Evolutionary conservation across 2,113 vertebrate species (phyloP).

Genomic region (Columba janthina): DNA sequence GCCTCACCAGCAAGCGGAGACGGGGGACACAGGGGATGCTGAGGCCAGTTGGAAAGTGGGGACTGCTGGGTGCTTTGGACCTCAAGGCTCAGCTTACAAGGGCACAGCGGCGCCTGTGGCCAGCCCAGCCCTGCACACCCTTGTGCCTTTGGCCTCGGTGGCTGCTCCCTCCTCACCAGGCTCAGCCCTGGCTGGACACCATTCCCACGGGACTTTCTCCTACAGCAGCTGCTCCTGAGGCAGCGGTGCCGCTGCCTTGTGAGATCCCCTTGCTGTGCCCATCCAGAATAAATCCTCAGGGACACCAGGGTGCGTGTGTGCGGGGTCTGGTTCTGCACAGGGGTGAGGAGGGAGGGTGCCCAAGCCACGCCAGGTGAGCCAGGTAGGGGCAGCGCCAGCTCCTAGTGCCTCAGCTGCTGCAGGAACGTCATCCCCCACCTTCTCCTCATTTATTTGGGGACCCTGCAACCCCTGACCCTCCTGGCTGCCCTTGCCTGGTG

Average conservation of each 20-base stretch:
- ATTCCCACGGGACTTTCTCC: neutral
- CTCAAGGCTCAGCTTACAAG: neutral
- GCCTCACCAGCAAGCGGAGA: neutral
- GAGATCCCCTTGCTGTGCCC: neutral
- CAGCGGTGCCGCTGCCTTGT: accelerated
- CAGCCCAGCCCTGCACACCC: neutral
- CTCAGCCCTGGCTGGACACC: accelerated
- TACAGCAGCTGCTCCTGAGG: neutral
- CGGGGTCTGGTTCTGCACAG: neutral
- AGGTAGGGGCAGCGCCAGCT: accelerated
- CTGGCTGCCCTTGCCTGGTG: neutral
- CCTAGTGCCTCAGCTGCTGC: neutral
- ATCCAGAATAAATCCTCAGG: neutral
- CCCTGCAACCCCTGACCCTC: accelerated
- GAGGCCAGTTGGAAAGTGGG: neutral
- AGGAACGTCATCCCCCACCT: accelerated
- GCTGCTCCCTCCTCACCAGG: neutral
- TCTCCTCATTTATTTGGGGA: accelerated
- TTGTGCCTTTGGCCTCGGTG: accelerated
- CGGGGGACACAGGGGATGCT: accelerated
- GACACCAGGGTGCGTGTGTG: accelerated
- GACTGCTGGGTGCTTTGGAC: neutral
- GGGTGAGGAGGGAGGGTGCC: neutral
- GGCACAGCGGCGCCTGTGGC: neutral
- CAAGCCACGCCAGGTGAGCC: accelerated